Conservation (phyloP, 2,797 vertebrate species). For the Phrynocephalus guinanensis region DNA sequence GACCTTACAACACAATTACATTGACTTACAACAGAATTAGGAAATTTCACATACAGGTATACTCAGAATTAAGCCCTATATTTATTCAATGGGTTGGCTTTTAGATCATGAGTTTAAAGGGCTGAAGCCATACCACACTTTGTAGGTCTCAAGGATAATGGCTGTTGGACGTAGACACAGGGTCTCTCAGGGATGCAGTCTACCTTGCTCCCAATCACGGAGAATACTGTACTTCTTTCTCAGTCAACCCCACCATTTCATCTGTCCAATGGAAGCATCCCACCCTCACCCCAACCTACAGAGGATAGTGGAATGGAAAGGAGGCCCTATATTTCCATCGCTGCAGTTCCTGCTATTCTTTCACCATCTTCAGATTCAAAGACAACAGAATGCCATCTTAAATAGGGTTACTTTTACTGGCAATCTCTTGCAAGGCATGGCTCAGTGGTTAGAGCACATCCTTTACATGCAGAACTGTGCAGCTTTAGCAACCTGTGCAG, state of each 20-base stretch:
- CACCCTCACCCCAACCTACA: too few relatives aligned
- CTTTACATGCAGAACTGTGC: background rate
- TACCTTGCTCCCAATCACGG: background rate
- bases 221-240: background rate
- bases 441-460: background rate
- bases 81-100: background rate
- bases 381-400: background rate
- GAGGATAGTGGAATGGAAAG: background rate
- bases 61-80: background rate
- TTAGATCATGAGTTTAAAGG: background rate
- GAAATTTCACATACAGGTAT: background rate
- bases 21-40: too few relatives aligned
- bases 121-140: background rate
- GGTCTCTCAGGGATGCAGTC: too few relatives aligned
- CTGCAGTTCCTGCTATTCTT: background rate
- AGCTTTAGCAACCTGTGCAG: background rate
- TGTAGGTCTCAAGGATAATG: background rate
- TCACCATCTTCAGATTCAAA: background rate
- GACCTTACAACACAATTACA: background rate
- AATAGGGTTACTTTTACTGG: background rate
- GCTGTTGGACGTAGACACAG: background rate
- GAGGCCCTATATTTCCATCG: background rate
- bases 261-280: background rate
- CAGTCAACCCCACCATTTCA: background rate
- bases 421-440: background rate